A percentile compares a stretch with the other conserved stretches of the same genome.
These are phyloP conservation scores for Cottoperca gobio DNA, from an alignment of 2,797 vertebrate genomes.

Conservation along the genomic window DNA sequence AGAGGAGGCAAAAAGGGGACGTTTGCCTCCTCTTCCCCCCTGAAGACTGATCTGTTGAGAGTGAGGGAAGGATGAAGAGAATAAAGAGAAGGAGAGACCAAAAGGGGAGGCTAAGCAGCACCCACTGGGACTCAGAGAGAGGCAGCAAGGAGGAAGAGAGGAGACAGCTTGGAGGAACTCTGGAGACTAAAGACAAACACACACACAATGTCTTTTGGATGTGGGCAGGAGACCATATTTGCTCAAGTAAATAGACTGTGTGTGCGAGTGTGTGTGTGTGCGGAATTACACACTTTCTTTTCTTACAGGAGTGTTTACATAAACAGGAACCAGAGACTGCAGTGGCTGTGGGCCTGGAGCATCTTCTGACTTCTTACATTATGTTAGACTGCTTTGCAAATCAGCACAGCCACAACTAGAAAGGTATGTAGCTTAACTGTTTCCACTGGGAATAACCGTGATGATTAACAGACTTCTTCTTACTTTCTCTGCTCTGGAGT, in stretches of 20 bases:
- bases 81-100: slow-evolving; percentile 54
- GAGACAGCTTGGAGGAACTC: slow-evolving; percentile 57
- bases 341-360: slow-evolving; percentile 42
- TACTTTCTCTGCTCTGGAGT: slow-evolving; percentile 11
- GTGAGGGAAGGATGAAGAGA: slow-evolving; percentile 51
- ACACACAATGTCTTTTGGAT: slow-evolving; percentile 41
- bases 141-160: slow-evolving; percentile 35
- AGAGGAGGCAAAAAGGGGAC: slow-evolving; percentile 22
- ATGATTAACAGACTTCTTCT: slow-evolving; percentile 37
- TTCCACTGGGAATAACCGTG: slow-evolving; percentile 32
- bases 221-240: slow-evolving; percentile 64
- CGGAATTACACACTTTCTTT: slow-evolving; percentile 40
- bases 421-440: slow-evolving; percentile 9
- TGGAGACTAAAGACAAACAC: slow-evolving; percentile 50
- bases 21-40: slow-evolving; percentile 37
- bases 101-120: slow-evolving; percentile 43
- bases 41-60: slow-evolving; percentile 47
- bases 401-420: slow-evolving; percentile 21
- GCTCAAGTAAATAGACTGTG: slow-evolving; percentile 55
- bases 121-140: slow-evolving; percentile 40
- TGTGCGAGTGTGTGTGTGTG: slow-evolving; percentile 17
- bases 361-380: slow-evolving; percentile 51
- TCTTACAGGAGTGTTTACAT: slow-evolving; percentile 57
- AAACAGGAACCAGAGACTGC: slow-evolving; percentile 41
- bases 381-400: slow-evolving; percentile 44